These are phyloP conservation scores for Aphidius ervi DNA, from an alignment of 1,140 invertebrate species.

Conservation along the genomic window DNA sequence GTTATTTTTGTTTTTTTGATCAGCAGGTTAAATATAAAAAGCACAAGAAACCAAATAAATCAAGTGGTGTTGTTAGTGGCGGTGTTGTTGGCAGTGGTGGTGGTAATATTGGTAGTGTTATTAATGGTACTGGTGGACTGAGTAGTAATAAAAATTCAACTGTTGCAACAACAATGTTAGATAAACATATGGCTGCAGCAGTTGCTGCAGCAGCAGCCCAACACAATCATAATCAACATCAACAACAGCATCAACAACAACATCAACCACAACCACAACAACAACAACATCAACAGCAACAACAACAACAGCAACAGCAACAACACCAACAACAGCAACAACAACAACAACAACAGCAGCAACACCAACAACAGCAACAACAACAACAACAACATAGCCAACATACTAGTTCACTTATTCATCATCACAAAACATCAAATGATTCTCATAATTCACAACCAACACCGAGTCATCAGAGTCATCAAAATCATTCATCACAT, in stretches of 20 bases:
- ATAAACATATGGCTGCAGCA: slow-evolving; percentile 49
- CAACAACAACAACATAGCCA: slow-evolving; percentile 42
- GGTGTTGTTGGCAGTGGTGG: slow-evolving; percentile 28
- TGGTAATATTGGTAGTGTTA: slow-evolving; percentile 42
- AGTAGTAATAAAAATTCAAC: slow-evolving; percentile 46
- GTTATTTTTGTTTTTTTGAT: slow-evolving; percentile 11
- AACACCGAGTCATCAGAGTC: slow-evolving; percentile 49
- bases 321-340: slow-evolving; percentile 15
- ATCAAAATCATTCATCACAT: slow-evolving; percentile 46
- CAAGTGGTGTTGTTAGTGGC: slow-evolving; percentile 43
- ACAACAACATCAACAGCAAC: slow-evolving; percentile 42
- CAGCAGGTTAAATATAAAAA: slow-evolving; percentile 93
- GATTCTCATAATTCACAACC: slow-evolving; percentile 48
- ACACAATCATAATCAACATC: slow-evolving; percentile 46
- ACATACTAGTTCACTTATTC: slow-evolving; percentile 44
- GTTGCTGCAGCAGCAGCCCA: slow-evolving; percentile 45
- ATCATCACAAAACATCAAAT: slow-evolving; percentile 48
- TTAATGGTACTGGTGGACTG: slow-evolving; percentile 44
- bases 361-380: slow-evolving; percentile 44
- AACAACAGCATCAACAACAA: too few relatives aligned
- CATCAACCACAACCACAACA: too few relatives aligned
- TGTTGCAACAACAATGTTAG: slow-evolving; percentile 52
- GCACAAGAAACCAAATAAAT: slow-evolving; percentile 78
- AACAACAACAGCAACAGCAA: slow-evolving; percentile 33
- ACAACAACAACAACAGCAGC: slow-evolving; percentile 53